These are phyloP conservation scores for Chloropsis cyanopogon DNA, from an alignment of 2,113 vertebrate species.

Conservation along the genomic window DNA sequence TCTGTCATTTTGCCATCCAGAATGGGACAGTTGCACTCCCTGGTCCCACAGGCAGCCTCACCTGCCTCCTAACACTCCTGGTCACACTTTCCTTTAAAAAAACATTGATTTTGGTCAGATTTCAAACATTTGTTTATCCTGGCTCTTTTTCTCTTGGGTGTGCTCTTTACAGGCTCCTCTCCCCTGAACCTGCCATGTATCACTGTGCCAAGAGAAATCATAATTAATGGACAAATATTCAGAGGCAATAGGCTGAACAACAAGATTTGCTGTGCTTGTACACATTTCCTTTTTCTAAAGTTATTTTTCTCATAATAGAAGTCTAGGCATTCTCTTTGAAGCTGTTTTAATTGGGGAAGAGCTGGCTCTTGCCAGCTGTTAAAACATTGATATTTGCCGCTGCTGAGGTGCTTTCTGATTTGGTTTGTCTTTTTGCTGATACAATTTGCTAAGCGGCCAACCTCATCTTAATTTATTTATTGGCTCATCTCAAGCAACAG, in stretches of 20 bases:
- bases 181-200: fast-evolving
- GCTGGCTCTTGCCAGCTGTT: background rate
- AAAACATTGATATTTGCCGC: background rate
- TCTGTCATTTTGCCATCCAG: background rate
- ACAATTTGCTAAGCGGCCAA: background rate
- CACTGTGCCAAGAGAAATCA: background rate
- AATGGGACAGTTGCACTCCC: too few species aligned
- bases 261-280: background rate
- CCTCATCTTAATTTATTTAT: slow-evolving; percentile 36
- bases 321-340: background rate
- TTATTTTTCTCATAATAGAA: background rate
- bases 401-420: background rate
- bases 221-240: background rate
- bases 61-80: background rate
- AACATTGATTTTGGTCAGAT: background rate
- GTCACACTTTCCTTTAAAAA: background rate
- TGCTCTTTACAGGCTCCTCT: background rate
- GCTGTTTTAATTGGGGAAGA: background rate
- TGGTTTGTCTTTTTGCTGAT: background rate
- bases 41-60: background rate
- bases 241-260: background rate
- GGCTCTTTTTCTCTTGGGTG: background rate
- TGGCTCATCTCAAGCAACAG: background rate
- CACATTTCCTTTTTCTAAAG: background rate
- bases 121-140: background rate